Evolutionary conservation across 92 coral and sea anemone species (phyloP).

Genomic region (Anthopleura xanthogrammica): DNA sequence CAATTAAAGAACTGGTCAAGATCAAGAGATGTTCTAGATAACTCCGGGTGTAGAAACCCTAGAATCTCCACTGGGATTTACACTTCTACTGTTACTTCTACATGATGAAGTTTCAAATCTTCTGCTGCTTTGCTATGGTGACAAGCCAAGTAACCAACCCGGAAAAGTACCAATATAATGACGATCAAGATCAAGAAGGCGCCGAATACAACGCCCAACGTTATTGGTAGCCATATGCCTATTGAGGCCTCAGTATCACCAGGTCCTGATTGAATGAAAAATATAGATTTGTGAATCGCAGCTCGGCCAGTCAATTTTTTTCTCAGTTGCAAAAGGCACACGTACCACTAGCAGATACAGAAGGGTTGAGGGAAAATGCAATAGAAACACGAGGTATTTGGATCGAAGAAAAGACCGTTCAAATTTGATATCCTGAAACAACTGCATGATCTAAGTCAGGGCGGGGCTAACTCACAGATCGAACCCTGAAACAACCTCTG

Average conservation of each 20-base stretch:
- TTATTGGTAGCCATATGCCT: background rate
- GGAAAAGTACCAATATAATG: background rate
- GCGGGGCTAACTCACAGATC: no score
- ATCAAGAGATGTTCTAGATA: no score
- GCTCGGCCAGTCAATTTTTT: background rate
- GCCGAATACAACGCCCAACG: background rate
- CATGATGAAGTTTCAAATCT: background rate
- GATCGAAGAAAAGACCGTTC: no score
- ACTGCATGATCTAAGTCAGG: no score
- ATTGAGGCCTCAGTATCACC: background rate
- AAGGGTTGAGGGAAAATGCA: no score
- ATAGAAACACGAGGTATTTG: no score
- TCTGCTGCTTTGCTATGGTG: background rate
- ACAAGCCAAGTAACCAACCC: background rate
- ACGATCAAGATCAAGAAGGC: background rate
- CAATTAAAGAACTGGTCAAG: no score
- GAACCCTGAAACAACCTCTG: no score
- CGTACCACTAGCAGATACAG: no score
- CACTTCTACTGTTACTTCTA: background rate
- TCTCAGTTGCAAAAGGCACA: no score
- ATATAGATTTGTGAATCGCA: background rate
- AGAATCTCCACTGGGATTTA: background rate
- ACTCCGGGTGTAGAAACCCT: no score
- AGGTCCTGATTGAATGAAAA: background rate
- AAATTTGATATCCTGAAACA: no score